These are phyloP conservation scores for Erinaceus europaeus DNA, from an alignment of 2,113 vertebrate species.

Conservation along the genomic window DNA sequence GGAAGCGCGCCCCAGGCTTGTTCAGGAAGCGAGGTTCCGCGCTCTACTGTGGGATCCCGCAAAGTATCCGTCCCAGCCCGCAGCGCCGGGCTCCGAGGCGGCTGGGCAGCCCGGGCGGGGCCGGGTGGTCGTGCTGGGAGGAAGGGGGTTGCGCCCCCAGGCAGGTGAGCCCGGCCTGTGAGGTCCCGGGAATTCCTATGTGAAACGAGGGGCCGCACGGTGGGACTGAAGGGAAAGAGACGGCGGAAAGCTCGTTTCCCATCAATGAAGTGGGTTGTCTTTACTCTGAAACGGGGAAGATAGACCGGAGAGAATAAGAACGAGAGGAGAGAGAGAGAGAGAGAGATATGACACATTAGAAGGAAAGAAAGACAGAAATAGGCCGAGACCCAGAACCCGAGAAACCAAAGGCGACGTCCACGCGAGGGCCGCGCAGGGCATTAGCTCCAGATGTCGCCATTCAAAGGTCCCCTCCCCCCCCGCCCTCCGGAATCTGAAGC, in stretches of 20 bases:
- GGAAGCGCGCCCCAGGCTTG: background rate
- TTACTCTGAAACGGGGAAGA: slow-evolving; percentile 15
- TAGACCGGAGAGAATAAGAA: too few species aligned
- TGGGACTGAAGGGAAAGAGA: background rate
- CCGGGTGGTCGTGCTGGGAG: background rate
- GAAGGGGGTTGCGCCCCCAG: background rate
- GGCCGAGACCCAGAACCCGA: background rate
- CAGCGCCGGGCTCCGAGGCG: background rate
- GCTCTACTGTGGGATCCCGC: background rate
- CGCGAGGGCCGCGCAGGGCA: background rate
- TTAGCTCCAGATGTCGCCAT: slow-evolving; percentile 28
- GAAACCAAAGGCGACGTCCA: background rate
- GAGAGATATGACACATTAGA: too few species aligned
- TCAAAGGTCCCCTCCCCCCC: too few species aligned
- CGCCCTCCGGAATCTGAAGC: slow-evolving; percentile 48
- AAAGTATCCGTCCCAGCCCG: background rate
- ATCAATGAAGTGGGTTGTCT: slow-evolving; percentile 9
- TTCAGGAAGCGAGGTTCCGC: background rate
- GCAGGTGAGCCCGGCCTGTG: background rate
- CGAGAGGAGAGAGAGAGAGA: too few species aligned
- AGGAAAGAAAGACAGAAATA: background rate
- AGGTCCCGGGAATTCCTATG: background rate
- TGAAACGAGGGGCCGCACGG: background rate
- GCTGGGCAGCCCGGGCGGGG: background rate
- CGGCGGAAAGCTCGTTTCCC: background rate